Base-by-base conservation (phyloP, 2,888 invertebrate genomes). In the Pemphredon lugubris region DNA sequence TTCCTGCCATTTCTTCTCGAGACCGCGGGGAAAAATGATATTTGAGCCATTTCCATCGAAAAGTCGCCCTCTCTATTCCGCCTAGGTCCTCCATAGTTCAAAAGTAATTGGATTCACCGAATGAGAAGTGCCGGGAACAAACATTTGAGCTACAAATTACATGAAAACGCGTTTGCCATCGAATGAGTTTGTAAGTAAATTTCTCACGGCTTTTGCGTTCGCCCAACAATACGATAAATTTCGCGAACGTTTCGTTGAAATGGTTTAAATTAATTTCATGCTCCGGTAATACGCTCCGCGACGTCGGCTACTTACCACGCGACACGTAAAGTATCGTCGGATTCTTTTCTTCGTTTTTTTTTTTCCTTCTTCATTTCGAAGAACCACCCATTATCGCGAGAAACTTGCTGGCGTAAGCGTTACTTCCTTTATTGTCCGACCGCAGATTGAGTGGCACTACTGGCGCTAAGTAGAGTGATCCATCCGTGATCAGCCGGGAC, bases 351-450 rank as follows among this genome's bases (percentile, higher is more conserved):
- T 39, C 50, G 34, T 23, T 37, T 67, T 61, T 59, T 53, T 63
- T 61, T 51, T 40, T n/a, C 32, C 39, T 53, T 61, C 47, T 37
- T 45, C 61, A 61, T 71, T 70, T 70, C 55, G 18, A 59, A 53
- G 73, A 79, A n/a, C 67, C 61, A 59, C 61, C 73, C 18, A 63
- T 70, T 67, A 60, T 68, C 71, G 60, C 40, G 34, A 40, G 61
- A 61, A 75, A 78, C 61, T 37, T 65, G 80, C 79, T 74, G 67
- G 66, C 74, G 78, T 77, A 74, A 79, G 79, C 80, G 75, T 71
- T 69, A 71, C 71, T 71, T 60, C 47, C 64, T 48, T 77, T 64
- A 80, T 77, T 77, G 79, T 58, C 77, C 16, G 74, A 63, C 54
- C 77, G 42, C 54, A 71, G 69, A 80, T 80, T 61, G 77, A 79